Percentiles rank a stretch among this genome's conserved stretches.
These are phyloP conservation scores for Heliornis fulica DNA, from an alignment of 2,113 vertebrate species.

Conservation along the genomic window DNA sequence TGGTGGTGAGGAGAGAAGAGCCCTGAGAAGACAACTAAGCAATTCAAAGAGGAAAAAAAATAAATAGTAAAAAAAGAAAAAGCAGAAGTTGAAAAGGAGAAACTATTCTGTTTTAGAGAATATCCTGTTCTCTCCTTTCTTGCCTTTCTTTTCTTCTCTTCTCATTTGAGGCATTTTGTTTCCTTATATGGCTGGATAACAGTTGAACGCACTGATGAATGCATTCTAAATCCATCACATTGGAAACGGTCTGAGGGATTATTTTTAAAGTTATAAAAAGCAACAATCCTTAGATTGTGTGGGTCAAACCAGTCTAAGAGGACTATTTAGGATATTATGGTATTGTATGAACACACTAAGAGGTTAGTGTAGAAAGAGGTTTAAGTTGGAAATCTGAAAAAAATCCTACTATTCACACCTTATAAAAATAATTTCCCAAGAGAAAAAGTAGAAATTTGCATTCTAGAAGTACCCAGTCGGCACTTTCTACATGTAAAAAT, in stretches of 20 bases:
- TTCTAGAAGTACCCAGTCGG: neutral
- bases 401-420: neutral
- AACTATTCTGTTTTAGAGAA: too few relatives aligned
- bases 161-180: neutral
- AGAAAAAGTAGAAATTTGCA: neutral
- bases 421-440: neutral
- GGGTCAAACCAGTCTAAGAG: neutral
- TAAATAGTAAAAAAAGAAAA: neutral
- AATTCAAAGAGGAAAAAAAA: neutral
- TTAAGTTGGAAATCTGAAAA: neutral
- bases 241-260: neutral
- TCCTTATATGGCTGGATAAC: neutral
- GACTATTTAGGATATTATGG: neutral
- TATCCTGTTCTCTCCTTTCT: neutral
- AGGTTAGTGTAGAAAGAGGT: neutral
- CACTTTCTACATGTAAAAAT: neutral
- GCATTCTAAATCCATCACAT: neutral
- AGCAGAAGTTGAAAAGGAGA: neutral
- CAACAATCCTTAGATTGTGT: neutral
- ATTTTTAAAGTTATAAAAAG: neutral
- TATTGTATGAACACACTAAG: neutral
- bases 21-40: neutral
- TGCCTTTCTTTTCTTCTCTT: neutral
- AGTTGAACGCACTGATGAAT: neutral
- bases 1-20: neutral